phyloP scores from a whole-genome alignment of 1,140 invertebrate species.

The Ostrea edulis region DNA sequence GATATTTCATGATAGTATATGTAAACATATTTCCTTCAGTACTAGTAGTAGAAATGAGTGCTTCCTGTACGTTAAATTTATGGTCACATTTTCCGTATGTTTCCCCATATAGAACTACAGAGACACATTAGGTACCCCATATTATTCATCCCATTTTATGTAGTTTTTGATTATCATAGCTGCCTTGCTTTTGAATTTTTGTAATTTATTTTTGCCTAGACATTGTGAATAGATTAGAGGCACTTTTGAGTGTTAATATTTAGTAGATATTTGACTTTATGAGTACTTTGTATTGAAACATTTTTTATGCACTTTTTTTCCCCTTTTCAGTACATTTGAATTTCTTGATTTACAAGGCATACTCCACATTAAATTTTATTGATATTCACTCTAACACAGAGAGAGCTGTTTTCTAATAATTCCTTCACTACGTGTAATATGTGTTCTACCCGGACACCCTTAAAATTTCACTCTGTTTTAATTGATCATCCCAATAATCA shows the following conservation, averaged over 20 bases:
- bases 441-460: background rate
- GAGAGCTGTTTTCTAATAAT: background rate
- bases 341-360: background rate
- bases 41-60: background rate
- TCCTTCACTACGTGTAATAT: background rate
- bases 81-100: background rate
- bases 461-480: background rate
- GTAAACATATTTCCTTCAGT: background rate
- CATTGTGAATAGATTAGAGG: background rate
- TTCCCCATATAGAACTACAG: background rate
- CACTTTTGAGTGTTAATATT: background rate
- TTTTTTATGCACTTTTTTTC: slow-evolving; percentile 10
- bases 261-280: background rate
- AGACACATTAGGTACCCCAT: slow-evolving; percentile 25
- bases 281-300: background rate
- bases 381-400: background rate
- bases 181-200: background rate
- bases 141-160: background rate
- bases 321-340: background rate
- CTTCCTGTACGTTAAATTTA: background rate
- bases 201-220: background rate
- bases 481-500: background rate
- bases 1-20: background rate
- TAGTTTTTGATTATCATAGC: background rate
- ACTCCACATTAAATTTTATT: background rate